phyloP scores from a whole-genome alignment of 2,797 vertebrate species.

The Danio aesculapii region DNA sequence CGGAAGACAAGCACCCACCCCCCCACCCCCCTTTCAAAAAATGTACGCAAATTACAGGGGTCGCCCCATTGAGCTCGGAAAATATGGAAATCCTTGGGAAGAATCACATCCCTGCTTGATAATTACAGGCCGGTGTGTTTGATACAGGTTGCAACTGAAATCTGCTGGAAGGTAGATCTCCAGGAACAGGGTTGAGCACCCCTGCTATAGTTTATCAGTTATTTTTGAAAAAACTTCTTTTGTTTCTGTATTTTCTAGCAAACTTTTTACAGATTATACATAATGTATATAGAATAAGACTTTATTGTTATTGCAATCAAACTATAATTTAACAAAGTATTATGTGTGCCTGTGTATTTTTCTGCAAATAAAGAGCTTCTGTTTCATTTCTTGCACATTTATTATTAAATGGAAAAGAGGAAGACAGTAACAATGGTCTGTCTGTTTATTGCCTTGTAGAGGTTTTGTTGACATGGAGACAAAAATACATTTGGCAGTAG shows the following conservation, averaged over 20 bases:
- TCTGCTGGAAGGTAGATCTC: too few relatives aligned
- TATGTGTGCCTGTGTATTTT: not conserved
- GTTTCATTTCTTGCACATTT: not conserved
- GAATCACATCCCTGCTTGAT: too few relatives aligned
- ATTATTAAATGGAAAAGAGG: not conserved
- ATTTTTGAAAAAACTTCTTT: not conserved
- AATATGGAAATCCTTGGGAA: too few relatives aligned
- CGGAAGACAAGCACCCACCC: too few relatives aligned
- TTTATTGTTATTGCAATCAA: not conserved
- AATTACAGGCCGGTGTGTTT: too few relatives aligned
- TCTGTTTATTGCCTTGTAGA: constrained; percentile 33
- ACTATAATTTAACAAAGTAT: not conserved
- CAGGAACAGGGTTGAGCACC: too few relatives aligned
- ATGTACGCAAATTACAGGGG: too few relatives aligned
- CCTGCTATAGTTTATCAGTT: not conserved
- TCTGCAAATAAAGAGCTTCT: not conserved
- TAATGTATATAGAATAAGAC: too few relatives aligned
- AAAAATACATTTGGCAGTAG: constrained; percentile 21
- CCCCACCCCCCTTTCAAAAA: too few relatives aligned
- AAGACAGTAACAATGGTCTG: constrained; percentile 1
- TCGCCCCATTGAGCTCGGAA: too few relatives aligned
- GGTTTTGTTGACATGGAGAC: constrained; percentile 20
- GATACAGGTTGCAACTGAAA: too few relatives aligned
- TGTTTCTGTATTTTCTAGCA: not conserved
- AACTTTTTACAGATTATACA: not conserved